Evolutionary conservation across 2,888 invertebrate species (phyloP).

Genomic region (Trichogramma dendrolimi): DNA sequence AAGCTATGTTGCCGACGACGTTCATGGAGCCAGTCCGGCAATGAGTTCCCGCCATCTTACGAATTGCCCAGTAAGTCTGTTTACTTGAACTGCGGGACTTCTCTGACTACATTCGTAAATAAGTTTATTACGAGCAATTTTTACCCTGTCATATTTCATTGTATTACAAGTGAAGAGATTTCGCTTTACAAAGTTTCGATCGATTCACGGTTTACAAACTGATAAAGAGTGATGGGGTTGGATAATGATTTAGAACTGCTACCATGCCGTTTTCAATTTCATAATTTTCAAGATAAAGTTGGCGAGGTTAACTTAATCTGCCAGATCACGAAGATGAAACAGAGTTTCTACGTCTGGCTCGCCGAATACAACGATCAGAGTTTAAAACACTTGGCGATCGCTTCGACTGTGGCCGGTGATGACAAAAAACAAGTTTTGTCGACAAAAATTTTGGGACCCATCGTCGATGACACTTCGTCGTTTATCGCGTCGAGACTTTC

Average conservation of each 20-base stretch:
- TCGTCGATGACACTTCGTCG: slow-evolving; percentile 40
- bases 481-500: slow-evolving; percentile 48
- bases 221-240: background rate
- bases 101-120: too few species aligned
- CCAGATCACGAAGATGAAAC: slow-evolving; percentile 47
- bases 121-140: too few species aligned
- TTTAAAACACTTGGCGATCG: slow-evolving; percentile 47
- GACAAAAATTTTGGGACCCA: slow-evolving; percentile 47
- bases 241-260: slow-evolving; percentile 26
- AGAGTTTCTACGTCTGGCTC: slow-evolving; percentile 49
- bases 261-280: slow-evolving; percentile 42
- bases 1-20: too few species aligned
- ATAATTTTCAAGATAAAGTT: slow-evolving; percentile 38
- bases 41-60: too few species aligned
- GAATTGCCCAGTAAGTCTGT: too few species aligned
- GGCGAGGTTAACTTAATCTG: slow-evolving; percentile 41
- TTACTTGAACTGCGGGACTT: too few species aligned
- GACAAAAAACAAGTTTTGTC: slow-evolving; percentile 36
- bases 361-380: slow-evolving; percentile 39
- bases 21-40: too few species aligned
- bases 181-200: too few species aligned
- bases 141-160: too few species aligned
- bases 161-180: too few species aligned
- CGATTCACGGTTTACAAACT: background rate
- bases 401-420: slow-evolving; percentile 39